Conservation (phyloP, 1,140 invertebrate species). For the Pygmarrhopalites habei region DNA sequence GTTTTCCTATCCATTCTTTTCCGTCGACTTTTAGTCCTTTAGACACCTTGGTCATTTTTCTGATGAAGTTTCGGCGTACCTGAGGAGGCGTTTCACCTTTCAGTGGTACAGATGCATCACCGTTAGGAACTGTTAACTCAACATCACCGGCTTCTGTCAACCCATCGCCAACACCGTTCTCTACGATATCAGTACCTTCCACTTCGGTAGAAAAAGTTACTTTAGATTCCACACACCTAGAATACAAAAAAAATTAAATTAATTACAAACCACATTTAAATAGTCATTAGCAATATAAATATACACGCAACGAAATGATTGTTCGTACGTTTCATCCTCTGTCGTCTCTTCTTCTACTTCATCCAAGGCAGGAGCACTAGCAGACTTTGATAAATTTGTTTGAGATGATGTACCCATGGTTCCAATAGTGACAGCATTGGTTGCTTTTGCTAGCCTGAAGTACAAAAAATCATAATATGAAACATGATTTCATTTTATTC, state of each 20-base stretch:
- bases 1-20: constrained; percentile 25
- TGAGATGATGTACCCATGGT: constrained; percentile 1
- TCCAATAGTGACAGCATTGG: constrained; percentile 37
- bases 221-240: not conserved
- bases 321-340: not conserved
- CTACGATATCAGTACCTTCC: not conserved
- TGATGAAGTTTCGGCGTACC: constrained; percentile 19
- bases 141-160: too few relatives aligned
- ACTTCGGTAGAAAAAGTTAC: not conserved
- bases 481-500: too few relatives aligned
- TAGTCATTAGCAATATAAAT: too few relatives aligned
- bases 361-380: not conserved
- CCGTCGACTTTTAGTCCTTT: constrained; percentile 32
- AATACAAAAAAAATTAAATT: too few relatives aligned
- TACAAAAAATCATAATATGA: too few relatives aligned
- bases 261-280: not conserved
- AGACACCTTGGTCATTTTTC: constrained; percentile 36
- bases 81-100: constrained; percentile 38
- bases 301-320: too few relatives aligned
- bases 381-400: not conserved
- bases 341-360: not conserved
- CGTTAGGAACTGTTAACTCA: constrained; percentile 1
- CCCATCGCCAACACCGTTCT: not conserved
- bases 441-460: constrained; percentile 36
- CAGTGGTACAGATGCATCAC: constrained; percentile 16